These are phyloP conservation scores for Charanyca ferruginea DNA, from an alignment of 2,888 invertebrate genomes.

Conservation along the genomic window DNA sequence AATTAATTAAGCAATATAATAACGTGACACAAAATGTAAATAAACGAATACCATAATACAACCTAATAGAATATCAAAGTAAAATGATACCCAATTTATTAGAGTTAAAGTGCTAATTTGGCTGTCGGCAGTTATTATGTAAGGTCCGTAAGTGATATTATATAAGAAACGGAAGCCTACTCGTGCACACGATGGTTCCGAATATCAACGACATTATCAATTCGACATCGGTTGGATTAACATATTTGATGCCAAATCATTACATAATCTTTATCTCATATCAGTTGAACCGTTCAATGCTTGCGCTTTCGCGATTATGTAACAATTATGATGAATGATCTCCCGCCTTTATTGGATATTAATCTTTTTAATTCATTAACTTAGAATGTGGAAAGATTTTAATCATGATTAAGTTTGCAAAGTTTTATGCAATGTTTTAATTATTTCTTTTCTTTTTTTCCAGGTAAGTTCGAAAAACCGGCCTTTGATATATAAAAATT, in stretches of 20 bases:
- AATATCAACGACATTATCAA: slow-evolving; percentile 74
- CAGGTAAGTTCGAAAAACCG: slow-evolving; percentile 78
- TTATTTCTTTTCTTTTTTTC: slow-evolving; percentile 58
- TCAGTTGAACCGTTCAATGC: slow-evolving; percentile 30
- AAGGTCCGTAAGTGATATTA: slow-evolving; percentile 55
- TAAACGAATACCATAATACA: neutral
- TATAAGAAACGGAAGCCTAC: slow-evolving; percentile 68
- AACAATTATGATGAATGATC: slow-evolving; percentile 55
- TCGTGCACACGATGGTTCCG: slow-evolving; percentile 65
- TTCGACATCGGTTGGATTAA: slow-evolving; percentile 69
- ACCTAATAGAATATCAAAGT: slow-evolving; percentile 33
- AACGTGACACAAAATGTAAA: too few relatives aligned
- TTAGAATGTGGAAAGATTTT: slow-evolving; percentile 38
- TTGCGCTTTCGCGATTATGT: slow-evolving; percentile 70
- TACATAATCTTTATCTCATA: slow-evolving; percentile 62
- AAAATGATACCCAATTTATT: slow-evolving; percentile 27
- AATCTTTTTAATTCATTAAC: slow-evolving; percentile 46
- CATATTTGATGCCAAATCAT: slow-evolving; percentile 70
- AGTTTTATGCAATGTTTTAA: slow-evolving; percentile 40
- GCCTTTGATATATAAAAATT: neutral
- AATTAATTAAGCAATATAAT: slow-evolving; percentile 5
- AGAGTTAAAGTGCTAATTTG: slow-evolving; percentile 52
- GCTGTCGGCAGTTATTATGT: slow-evolving; percentile 61
- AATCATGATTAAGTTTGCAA: slow-evolving; percentile 20
- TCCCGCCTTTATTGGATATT: slow-evolving; percentile 28